Evolutionary conservation across 2,888 invertebrate species (phyloP).

Genomic region (Cerastis leucographa): DNA sequence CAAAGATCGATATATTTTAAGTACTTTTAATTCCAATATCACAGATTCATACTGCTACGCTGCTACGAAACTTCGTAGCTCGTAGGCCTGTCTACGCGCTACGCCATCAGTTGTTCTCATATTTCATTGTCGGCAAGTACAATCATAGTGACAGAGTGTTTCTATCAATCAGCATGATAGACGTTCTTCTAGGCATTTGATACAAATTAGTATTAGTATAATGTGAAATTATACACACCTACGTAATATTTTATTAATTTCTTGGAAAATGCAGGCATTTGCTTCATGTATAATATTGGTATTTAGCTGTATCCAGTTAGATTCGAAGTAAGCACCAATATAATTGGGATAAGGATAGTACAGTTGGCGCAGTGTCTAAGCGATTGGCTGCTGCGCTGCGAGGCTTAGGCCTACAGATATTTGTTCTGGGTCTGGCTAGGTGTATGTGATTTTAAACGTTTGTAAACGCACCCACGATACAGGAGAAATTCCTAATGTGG

Average conservation of each 20-base stretch:
- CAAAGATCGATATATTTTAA: too few species aligned
- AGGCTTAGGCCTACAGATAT: too few species aligned
- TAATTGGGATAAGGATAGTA: too few species aligned
- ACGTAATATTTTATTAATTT: not conserved
- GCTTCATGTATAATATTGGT: not conserved
- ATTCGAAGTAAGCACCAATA: not conserved
- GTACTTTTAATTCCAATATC: not conserved
- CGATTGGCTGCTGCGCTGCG: too few species aligned
- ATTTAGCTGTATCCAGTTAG: not conserved
- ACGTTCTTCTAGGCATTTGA: slow-evolving; percentile 58
- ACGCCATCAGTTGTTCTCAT: slow-evolving; percentile 66
- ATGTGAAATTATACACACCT: not conserved
- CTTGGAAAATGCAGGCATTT: not conserved
- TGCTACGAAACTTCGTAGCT: slow-evolving; percentile 67
- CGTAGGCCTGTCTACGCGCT: slow-evolving; percentile 61
- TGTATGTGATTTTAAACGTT: too few species aligned
- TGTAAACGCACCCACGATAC: too few species aligned
- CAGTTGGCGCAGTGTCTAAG: too few species aligned
- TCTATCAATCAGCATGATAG: slow-evolving; percentile 69
- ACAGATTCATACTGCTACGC: slow-evolving; percentile 34
- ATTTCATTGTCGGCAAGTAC: slow-evolving; percentile 68
- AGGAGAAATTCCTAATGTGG: too few species aligned
- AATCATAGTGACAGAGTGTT: slow-evolving; percentile 67
- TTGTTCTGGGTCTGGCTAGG: too few species aligned
- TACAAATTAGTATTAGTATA: slow-evolving; percentile 28